Percentiles rank a stretch among this genome's conserved stretches.
phyloP scores from a whole-genome alignment of 1,140 invertebrate genomes.

The Lepidurus arcticus region DNA sequence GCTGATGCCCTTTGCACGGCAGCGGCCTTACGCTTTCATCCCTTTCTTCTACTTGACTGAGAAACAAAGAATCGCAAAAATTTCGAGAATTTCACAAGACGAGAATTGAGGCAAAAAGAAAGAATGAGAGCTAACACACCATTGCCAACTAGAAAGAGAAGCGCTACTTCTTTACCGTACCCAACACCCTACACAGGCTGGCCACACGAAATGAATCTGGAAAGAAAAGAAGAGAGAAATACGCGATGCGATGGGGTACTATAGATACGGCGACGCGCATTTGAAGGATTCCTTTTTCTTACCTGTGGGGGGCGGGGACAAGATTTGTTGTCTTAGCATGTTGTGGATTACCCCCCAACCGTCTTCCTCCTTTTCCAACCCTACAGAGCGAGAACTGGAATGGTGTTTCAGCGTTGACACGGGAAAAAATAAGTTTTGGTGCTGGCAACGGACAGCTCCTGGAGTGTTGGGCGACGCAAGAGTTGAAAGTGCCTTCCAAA shows the following conservation, averaged over 20 bases:
- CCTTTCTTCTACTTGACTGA: conserved; percentile 24
- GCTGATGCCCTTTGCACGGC: conserved; percentile 12
- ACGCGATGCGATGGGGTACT: not conserved
- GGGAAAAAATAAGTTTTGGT: not conserved
- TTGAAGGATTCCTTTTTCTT: not conserved
- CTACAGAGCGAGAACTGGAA: not conserved
- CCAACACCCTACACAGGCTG: not conserved
- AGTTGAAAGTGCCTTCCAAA: conserved; percentile 9
- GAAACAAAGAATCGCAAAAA: conserved; percentile 20
- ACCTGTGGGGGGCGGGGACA: conserved; percentile 3
- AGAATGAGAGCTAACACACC: conserved; percentile 9
- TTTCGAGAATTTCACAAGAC: conserved; percentile 26
- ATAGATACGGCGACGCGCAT: not conserved
- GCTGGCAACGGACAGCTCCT: not conserved
- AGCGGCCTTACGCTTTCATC: conserved; percentile 29
- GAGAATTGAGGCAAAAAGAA: not conserved
- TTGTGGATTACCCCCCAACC: not conserved
- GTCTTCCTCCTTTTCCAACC: not conserved
- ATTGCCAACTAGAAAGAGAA: conserved; percentile 11
- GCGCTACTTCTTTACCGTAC: conserved; percentile 13
- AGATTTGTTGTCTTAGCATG: conserved; percentile 12
- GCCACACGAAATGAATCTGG: not conserved
- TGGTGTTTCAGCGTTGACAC: not conserved
- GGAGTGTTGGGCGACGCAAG: not conserved
- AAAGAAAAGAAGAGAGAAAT: conserved; percentile 4